Conservation (phyloP, 2,888 invertebrate species). For the Drosophila pseudotalamancana region DNA sequence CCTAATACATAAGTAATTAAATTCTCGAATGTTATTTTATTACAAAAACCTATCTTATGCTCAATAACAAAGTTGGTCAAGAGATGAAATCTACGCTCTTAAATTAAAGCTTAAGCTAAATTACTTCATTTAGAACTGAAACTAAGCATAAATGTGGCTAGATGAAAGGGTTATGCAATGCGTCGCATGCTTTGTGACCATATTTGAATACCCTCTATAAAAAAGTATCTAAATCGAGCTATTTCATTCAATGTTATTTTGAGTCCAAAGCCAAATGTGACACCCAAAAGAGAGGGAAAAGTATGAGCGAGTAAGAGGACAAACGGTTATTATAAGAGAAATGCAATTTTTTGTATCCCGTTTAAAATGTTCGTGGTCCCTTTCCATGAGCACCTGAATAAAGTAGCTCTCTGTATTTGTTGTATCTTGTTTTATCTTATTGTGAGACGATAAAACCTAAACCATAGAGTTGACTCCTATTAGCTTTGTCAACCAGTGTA, state of each 20-base stretch:
- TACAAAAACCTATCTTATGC: too few species aligned
- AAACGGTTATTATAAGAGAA: slow-evolving; percentile 40
- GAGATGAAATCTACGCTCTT: too few species aligned
- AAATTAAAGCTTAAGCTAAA: too few species aligned
- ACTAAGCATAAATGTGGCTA: too few species aligned
- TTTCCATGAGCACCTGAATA: slow-evolving; percentile 19
- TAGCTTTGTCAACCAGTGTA: not conserved
- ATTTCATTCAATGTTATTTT: slow-evolving; percentile 72
- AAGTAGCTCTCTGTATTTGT: slow-evolving; percentile 8
- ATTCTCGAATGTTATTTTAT: too few species aligned
- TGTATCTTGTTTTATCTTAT: slow-evolving; percentile 17
- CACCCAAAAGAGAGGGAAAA: slow-evolving; percentile 30
- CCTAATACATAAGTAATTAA: too few species aligned
- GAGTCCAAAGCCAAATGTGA: slow-evolving; percentile 66
- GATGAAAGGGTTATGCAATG: too few species aligned
- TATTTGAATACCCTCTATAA: not conserved
- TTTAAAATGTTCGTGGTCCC: slow-evolving; percentile 52
- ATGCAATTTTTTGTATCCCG: slow-evolving; percentile 63
- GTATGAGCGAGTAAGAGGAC: not conserved
- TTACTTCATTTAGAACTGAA: too few species aligned
- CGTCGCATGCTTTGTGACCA: too few species aligned
- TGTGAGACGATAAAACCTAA: not conserved
- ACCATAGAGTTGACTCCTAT: slow-evolving; percentile 1
- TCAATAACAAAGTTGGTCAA: too few species aligned
- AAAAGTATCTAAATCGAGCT: slow-evolving; percentile 35